Evolutionary conservation across 2,113 vertebrate genomes (phyloP).

Genomic region (Crotalus viridis): DNA sequence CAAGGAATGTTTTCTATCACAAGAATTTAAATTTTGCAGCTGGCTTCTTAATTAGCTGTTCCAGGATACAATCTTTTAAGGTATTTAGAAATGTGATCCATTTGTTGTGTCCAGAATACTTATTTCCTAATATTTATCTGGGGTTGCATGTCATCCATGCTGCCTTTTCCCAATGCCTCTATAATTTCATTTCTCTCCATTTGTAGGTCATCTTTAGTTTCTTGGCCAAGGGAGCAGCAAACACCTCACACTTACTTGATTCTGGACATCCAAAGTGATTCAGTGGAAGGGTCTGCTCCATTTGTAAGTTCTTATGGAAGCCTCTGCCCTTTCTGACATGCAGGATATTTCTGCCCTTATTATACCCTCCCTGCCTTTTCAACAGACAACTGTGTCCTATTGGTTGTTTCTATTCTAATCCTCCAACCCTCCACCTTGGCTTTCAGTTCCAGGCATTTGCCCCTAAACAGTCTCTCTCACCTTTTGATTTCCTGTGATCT

Average conservation of each 20-base stretch:
- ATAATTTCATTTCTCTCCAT: neutral
- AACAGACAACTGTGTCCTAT: neutral
- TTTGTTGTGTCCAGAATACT: neutral
- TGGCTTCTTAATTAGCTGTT: neutral
- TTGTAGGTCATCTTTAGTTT: neutral
- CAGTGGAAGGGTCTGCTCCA: neutral
- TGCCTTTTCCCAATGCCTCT: neutral
- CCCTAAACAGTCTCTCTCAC: neutral
- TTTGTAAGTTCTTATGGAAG: neutral
- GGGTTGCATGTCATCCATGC: neutral
- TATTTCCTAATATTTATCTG: neutral
- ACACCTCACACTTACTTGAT: neutral
- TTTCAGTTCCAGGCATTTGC: neutral
- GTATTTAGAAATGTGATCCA: neutral
- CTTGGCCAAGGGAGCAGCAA: neutral
- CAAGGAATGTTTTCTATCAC: neutral
- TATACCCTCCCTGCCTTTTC: neutral
- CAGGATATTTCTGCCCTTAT: neutral
- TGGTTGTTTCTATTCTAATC: neutral
- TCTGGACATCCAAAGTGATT: neutral
- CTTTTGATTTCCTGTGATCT: neutral
- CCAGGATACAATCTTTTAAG: neutral
- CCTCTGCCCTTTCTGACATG: neutral
- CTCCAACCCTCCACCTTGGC: neutral
- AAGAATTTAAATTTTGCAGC: neutral